A percentile compares a stretch with the other conserved stretches of the same genome.
Evolutionary conservation across 1,140 invertebrate species (phyloP).

Genomic region (Sycobia sp.): DNA sequence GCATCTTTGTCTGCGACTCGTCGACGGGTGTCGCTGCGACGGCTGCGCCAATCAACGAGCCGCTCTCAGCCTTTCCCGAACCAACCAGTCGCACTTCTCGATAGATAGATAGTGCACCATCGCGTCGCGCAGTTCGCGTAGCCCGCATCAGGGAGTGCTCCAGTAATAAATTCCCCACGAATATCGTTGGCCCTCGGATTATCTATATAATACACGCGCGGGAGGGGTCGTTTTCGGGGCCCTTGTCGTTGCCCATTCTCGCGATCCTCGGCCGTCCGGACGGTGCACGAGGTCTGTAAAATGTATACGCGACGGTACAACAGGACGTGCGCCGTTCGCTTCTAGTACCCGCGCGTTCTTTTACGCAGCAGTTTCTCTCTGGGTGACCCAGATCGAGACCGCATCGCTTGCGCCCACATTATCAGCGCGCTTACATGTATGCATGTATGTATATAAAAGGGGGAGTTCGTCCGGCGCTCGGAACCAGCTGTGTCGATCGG

Average conservation of each 20-base stretch:
- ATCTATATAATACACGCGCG: too few relatives aligned
- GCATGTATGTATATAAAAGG: too few relatives aligned
- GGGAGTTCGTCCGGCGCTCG: constrained; percentile 59
- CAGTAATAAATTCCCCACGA: too few relatives aligned
- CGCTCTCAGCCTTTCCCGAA: not conserved
- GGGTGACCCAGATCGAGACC: constrained; percentile 55
- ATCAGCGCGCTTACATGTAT: too few relatives aligned
- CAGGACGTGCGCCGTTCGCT: too few relatives aligned
- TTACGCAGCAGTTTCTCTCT: constrained; percentile 57
- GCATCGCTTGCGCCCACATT: too few relatives aligned
- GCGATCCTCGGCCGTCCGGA: constrained; percentile 24
- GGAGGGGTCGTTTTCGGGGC: constrained; percentile 4
- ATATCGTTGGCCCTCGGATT: too few relatives aligned
- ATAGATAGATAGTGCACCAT: not conserved
- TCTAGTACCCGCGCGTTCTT: not conserved
- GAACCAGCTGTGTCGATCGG: constrained; percentile 56
- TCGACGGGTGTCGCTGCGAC: too few relatives aligned
- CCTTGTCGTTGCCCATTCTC: constrained; percentile 28
- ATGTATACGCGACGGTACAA: too few relatives aligned
- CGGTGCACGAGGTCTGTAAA: too few relatives aligned
- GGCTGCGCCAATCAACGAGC: not conserved
- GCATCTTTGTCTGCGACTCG: too few relatives aligned
- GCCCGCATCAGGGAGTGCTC: too few relatives aligned
- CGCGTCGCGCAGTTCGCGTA: not conserved
- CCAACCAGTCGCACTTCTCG: not conserved